Base-by-base conservation (phyloP, 1,140 invertebrate genomes). In the Calephelis nemesis region DNA sequence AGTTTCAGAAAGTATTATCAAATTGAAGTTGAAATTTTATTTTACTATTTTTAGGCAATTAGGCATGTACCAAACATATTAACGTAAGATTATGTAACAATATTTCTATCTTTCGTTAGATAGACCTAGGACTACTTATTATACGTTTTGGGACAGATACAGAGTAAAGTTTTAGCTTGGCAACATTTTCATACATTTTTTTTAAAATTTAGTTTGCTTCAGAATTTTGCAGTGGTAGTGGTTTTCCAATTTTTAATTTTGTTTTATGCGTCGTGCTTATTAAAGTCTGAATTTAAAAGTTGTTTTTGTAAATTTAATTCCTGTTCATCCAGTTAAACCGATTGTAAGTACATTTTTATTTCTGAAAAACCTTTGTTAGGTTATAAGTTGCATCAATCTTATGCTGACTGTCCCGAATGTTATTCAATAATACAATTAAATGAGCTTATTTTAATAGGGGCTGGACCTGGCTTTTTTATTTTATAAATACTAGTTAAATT, bases 341-440 rank as follows among this genome's bases (percentile, higher is more conserved):
- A 71, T 84, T 77, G 84, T 89, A 69, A 87, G 85, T 85, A 77
- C 81, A 66, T 10, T 58, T 45, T 49, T 72, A 78, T 72, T 79
- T 76, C 71, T 54, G 62, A 68, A 75, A 65, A 70, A 68, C 68
- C 81, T 79, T 79, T 83, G 76, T 83, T 88, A 88, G 86, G 87
- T 88, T 90, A 88, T 82, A 87, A 83, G 75, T 79, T 87, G 84
- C 85, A 84, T 87, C 78, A 83, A 83, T 83, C 45, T 82, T 82
- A 72, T 84, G 87, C 87, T 87, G 86, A 87, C 84, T 90, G 80
- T 86, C 77, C 78, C 79, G 78, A 78, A 84, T 84, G 72, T 82
- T 84, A 82, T 81, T 76, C 72, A 73, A 81, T 78, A 81, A 81
- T 77, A 81, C 81, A 83, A 78, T 73, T 64, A 73, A 75, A 78